Evolutionary conservation across 2,797 vertebrate species (phyloP).

Genomic region (Melanotaenia nigrans): DNA sequence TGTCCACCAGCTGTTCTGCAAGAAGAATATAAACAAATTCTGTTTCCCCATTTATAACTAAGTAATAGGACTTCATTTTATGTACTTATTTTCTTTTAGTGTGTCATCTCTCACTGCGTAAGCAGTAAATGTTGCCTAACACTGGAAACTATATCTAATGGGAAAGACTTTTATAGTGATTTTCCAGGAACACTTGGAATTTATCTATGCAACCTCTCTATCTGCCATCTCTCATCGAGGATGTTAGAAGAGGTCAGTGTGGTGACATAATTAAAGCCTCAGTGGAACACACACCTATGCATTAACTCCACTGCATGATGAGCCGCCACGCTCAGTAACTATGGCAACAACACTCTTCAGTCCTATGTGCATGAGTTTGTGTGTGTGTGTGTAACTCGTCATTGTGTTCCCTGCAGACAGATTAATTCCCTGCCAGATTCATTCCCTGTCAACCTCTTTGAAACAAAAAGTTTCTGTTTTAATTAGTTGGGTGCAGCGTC

Average conservation of each 20-base stretch:
- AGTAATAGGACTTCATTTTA: conserved; percentile 1
- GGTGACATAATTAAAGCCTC: conserved; percentile 65
- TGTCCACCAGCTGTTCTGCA: not conserved
- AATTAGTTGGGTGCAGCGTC: conserved; percentile 79
- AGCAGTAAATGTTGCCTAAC: conserved; percentile 32
- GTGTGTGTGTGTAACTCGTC: conserved; percentile 51
- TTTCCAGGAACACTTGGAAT: conserved; percentile 26
- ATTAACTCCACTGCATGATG: conserved; percentile 74
- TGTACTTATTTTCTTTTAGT: conserved; percentile 30
- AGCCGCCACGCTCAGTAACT: conserved; percentile 69
- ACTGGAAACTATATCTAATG: conserved; percentile 25
- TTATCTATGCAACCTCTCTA: conserved; percentile 49
- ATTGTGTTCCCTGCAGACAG: conserved; percentile 73
- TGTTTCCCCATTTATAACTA: not conserved
- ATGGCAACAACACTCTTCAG: conserved; percentile 75
- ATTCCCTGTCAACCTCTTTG: conserved; percentile 79
- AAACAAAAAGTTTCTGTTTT: conserved; percentile 83
- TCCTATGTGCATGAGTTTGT: conserved; percentile 43
- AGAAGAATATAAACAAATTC: not conserved
- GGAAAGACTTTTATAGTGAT: conserved; percentile 16
- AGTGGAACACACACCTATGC: conserved; percentile 68
- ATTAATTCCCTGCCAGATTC: conserved; percentile 82
- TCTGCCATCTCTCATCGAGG: conserved; percentile 23
- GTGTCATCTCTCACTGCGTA: conserved; percentile 16
- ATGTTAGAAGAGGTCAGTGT: conserved; percentile 63